Percentiles rank a stretch among this genome's conserved stretches.
phyloP scores from a whole-genome alignment of 2,113 vertebrate species.

The Microcebus tavaratra region DNA sequence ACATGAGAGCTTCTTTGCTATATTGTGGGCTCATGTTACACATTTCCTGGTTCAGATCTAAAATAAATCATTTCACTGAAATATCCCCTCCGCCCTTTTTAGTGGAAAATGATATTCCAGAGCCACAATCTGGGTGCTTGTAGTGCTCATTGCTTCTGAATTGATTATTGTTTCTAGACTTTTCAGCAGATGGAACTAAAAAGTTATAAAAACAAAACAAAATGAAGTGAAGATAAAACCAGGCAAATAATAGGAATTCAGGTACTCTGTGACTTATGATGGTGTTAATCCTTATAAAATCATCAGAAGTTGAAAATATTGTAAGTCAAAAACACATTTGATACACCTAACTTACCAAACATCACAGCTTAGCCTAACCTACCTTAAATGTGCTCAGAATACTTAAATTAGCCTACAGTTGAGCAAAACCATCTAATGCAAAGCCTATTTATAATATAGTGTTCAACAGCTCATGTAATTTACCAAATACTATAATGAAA shows the following conservation, averaged over 20 bases:
- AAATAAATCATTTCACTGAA: neutral
- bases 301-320: neutral
- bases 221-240: neutral
- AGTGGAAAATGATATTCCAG: neutral
- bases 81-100: neutral
- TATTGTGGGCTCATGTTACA: neutral
- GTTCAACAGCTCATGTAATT: neutral
- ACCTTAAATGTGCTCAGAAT: neutral
- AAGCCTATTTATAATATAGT: neutral
- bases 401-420: neutral
- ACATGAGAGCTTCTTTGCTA: no score
- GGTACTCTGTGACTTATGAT: neutral
- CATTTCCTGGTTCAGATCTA: neutral
- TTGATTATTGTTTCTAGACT: neutral
- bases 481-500: neutral
- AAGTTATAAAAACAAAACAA: neutral
- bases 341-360: neutral
- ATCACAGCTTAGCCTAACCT: neutral
- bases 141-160: neutral
- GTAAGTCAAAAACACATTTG: neutral
- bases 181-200: neutral
- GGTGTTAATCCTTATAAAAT: neutral
- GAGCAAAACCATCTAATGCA: neutral
- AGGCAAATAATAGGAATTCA: neutral
- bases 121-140: neutral